A percentile compares a stretch with the other conserved stretches of the same genome.
phyloP scores from a whole-genome alignment of 2,888 invertebrate genomes.

The Emmelina monodactyla region DNA sequence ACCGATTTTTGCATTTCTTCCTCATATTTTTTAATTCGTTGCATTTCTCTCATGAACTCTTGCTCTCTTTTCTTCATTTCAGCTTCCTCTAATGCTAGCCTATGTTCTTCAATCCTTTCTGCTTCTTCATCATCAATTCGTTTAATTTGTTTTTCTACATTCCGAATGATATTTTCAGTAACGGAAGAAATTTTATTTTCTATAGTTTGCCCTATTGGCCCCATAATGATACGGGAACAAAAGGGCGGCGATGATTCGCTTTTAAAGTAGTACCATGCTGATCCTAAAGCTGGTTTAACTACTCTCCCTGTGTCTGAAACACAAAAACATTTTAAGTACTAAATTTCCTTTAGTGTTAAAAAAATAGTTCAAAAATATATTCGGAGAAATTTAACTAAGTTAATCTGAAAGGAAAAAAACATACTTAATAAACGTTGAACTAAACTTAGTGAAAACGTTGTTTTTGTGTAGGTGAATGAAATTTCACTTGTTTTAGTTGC shows the following conservation, averaged over 20 bases:
- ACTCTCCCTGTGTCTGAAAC: constrained; percentile 29
- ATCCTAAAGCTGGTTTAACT: constrained; percentile 22
- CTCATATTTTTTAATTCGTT: too few relatives aligned
- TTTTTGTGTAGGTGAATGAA: too few relatives aligned
- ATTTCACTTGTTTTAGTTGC: too few relatives aligned
- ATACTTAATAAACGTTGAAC: too few relatives aligned
- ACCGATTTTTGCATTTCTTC: too few relatives aligned
- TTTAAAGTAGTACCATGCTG: constrained; percentile 44
- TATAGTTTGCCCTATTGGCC: constrained; percentile 27
- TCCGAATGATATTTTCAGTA: constrained; percentile 22
- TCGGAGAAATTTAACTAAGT: background rate
- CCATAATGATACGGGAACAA: constrained; percentile 28
- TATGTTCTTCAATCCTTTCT: constrained; percentile 21
- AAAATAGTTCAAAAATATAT: too few relatives aligned
- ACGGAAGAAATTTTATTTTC: constrained; percentile 24
- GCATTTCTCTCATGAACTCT: constrained; percentile 19
- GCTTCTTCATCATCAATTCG: constrained; percentile 28
- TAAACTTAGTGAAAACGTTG: too few relatives aligned
- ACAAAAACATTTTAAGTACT: background rate
- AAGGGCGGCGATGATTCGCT: constrained; percentile 46
- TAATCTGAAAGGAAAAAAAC: background rate
- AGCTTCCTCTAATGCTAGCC: constrained; percentile 27
- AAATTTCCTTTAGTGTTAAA: too few relatives aligned
- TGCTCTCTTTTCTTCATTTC: constrained; percentile 25
- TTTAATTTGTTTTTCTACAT: constrained; percentile 23